These are phyloP conservation scores for Homalodisca vitripennis DNA, from an alignment of 1,140 invertebrate species.

Conservation along the genomic window DNA sequence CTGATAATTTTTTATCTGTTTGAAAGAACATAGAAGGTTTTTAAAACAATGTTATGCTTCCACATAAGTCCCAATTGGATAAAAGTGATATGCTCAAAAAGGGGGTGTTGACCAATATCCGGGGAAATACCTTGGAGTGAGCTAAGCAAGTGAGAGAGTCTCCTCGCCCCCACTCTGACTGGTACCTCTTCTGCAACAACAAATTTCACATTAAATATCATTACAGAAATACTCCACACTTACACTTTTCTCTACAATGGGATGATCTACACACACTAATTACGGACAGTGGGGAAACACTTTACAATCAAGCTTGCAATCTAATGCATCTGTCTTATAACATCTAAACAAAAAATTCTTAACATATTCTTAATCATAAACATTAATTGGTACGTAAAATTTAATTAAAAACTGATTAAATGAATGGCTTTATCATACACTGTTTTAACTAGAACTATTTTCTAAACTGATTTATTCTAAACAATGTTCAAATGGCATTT, in stretches of 20 bases:
- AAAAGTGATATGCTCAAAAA: background rate
- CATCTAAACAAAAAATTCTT: background rate
- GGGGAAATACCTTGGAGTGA: slow-evolving; percentile 19
- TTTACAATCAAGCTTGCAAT: background rate
- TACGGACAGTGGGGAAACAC: background rate
- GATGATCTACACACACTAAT: background rate
- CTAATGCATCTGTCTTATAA: background rate
- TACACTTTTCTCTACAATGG: background rate
- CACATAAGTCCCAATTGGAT: background rate
- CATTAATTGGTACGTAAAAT: too few species aligned
- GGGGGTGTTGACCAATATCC: slow-evolving; percentile 18
- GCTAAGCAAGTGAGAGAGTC: background rate
- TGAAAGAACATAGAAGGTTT: too few species aligned
- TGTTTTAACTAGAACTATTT: too few species aligned
- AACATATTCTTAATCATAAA: background rate
- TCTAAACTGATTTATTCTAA: too few species aligned
- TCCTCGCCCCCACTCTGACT: background rate
- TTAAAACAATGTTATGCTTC: too few species aligned
- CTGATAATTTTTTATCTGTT: too few species aligned
- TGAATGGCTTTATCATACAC: too few species aligned
- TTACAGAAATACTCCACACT: background rate
- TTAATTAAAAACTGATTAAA: too few species aligned
- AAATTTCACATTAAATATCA: background rate
- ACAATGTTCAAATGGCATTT: too few species aligned
- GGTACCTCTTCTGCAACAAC: background rate